phyloP scores from a whole-genome alignment of 2,797 vertebrate genomes.

The Bovichtus diacanthus region DNA sequence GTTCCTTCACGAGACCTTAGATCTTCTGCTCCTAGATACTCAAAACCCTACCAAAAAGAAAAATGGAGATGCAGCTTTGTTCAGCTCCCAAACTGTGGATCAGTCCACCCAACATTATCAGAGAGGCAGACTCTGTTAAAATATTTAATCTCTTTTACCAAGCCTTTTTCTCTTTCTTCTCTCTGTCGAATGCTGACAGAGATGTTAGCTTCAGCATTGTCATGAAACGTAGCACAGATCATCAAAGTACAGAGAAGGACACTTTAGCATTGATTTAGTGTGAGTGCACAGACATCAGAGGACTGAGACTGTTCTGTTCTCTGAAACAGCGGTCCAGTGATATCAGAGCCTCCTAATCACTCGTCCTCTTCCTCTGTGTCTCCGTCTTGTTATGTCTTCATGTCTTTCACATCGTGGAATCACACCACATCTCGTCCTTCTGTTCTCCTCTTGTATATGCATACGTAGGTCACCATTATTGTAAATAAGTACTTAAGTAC shows the following conservation, averaged over 20 bases:
- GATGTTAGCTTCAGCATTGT: conserved; percentile 1
- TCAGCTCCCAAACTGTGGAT: no score
- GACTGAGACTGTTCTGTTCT: conserved; percentile 34
- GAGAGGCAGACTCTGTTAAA: no score
- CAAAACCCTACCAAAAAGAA: no score
- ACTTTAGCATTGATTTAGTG: background rate
- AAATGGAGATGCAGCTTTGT: no score
- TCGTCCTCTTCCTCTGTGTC: background rate
- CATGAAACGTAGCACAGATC: conserved; percentile 21
- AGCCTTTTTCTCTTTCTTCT: no score
- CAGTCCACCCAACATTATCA: no score
- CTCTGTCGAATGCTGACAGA: conserved; percentile 9
- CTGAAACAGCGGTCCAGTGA: no score
- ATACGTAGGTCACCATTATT: no score
- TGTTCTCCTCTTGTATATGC: background rate
- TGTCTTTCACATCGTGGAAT: conserved; percentile 7
- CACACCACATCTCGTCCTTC: background rate
- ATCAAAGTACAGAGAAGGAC: conserved; percentile 20
- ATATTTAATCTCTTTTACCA: no score
- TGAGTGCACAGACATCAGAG: conserved; percentile 7
- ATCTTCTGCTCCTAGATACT: no score
- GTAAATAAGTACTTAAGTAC: no score
- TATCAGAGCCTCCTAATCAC: conserved; percentile 14
- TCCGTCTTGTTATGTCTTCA: conserved; percentile 36
- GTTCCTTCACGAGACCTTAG: no score